Base-by-base conservation (phyloP, 2,113 vertebrate genomes). In the Poicephalus meyeri region DNA sequence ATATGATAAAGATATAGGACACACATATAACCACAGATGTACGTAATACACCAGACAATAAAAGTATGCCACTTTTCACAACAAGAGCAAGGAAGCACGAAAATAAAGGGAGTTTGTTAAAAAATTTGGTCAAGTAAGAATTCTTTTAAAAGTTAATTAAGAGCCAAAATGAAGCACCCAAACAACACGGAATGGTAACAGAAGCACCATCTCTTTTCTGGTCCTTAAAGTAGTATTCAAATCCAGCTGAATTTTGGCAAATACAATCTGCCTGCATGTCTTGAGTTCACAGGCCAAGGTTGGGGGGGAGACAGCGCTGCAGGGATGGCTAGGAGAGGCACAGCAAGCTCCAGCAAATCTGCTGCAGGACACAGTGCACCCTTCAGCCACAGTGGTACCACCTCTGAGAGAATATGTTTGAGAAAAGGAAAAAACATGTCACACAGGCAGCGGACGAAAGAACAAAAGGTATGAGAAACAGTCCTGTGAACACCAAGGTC, bases 261-360 rank as follows among this genome's bases (percentile, higher is more conserved):
- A 68, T 49, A 31, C 29, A 47, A 12, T 60, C 52, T 33, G 35
- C 39, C 28, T 10, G 21, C 28, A 16, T 12, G 19, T 29, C 39
- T 21, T 46, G 16, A 37, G 33, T 39, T 41, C 25, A 63, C 1
- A 3, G 18, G 41, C 46, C 26, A 19, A 60, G 39, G 44, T 18
- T 24, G n/a, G 26, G 4, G 0, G 31, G 16, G 3, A 41, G 16
- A 15, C 5, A 2, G 28, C 10, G 33, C 17, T 70, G 53, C 35
- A 41, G 68, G 33, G 13, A 13, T 44, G 35, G 47, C 47, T 35
- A 16, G 19, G 7, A 35, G 56, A 58, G 33, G 56, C 13, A 11
- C 19, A 46, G n/a, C n/a, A n/a, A 60, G n/a, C n/a, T 16, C 58
- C 20, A 58, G 33, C 56, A 58, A 23, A 58, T 21, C 56, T n/a